Conservation (phyloP, 2,888 invertebrate genomes). For the Heliconius aoede region DNA sequence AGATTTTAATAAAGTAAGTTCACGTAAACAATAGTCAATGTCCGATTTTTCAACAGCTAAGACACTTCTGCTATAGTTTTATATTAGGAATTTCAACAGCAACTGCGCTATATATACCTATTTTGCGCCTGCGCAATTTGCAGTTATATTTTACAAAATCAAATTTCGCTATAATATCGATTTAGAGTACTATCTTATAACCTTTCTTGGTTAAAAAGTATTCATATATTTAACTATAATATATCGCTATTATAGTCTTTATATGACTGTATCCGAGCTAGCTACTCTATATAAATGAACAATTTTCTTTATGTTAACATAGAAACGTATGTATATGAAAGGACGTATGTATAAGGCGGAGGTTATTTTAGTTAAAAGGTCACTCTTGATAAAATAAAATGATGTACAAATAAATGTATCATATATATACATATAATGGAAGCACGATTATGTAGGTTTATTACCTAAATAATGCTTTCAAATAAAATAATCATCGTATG, state of each 20-base stretch:
- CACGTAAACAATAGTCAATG: conserved; percentile 33
- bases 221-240: too few relatives aligned
- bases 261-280: too few relatives aligned
- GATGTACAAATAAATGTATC: not conserved
- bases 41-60: conserved; percentile 45
- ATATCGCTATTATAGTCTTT: too few relatives aligned
- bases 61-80: conserved; percentile 36
- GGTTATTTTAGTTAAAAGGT: not conserved
- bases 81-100: conserved; percentile 51
- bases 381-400: not conserved
- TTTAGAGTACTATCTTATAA: too few relatives aligned
- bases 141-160: not conserved
- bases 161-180: too few relatives aligned
- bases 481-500: not conserved
- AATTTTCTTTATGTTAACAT: not conserved
- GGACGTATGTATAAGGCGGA: not conserved
- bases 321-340: not conserved
- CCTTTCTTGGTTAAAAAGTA: too few relatives aligned
- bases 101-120: not conserved
- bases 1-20: conserved; percentile 2
- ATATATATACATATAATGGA: not conserved
- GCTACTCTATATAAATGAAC: too few relatives aligned
- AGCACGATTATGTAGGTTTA: not conserved
- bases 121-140: too few relatives aligned
- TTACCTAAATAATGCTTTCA: not conserved